phyloP scores from a whole-genome alignment of 1,140 invertebrate species.

The Procambarus clarkii region DNA sequence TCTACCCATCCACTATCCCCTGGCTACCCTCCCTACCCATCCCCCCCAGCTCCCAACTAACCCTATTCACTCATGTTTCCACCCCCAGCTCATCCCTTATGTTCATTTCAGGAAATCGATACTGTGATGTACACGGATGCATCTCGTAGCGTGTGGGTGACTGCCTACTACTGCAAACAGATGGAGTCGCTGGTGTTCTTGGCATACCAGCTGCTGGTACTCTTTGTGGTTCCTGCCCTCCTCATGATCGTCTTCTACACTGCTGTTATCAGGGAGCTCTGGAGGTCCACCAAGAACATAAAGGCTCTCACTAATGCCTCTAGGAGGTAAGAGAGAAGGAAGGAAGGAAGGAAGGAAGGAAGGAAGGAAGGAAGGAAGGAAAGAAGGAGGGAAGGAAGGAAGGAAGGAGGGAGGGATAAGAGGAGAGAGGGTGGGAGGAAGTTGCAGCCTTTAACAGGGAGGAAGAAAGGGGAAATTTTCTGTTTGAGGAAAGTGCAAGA shows the following conservation, averaged over 20 bases:
- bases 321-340: conserved; percentile 44
- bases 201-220: conserved; percentile 78
- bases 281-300: conserved; percentile 78
- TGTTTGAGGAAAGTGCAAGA: too few species aligned
- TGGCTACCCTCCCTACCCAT: too few species aligned
- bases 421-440: neutral
- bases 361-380: neutral
- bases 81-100: too few species aligned
- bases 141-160: conserved; percentile 38
- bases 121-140: conserved; percentile 60
- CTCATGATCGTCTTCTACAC: conserved; percentile 79
- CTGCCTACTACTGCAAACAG: conserved; percentile 67
- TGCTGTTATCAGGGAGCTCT: conserved; percentile 79
- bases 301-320: conserved; percentile 75
- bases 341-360: neutral
- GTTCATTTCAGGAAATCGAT: conserved; percentile 50
- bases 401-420: neutral
- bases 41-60: too few species aligned
- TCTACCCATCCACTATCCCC: too few species aligned
- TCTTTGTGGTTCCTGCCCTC: conserved; percentile 78
- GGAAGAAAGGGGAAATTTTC: conserved; percentile 16
- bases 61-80: neutral
- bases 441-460: too few species aligned
- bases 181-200: conserved; percentile 74
- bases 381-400: conserved; percentile 27